Evolutionary conservation across 2,888 invertebrate genomes (phyloP).

Genomic region (Punctoribates punctum): DNA sequence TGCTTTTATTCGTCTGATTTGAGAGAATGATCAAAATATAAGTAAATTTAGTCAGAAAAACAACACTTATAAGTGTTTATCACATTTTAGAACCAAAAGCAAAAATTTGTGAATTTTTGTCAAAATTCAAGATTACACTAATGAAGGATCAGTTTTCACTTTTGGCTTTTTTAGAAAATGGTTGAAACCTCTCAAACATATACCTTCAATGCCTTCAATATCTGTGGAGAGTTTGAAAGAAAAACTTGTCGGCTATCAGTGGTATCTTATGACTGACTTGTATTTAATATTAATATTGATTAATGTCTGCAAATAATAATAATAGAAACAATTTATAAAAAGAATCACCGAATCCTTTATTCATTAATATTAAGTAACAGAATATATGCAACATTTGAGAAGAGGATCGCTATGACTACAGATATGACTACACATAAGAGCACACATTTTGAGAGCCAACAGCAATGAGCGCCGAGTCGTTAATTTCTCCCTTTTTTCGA

Average conservation of each 20-base stretch:
- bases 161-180: not conserved
- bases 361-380: not conserved
- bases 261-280: not conserved
- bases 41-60: no score
- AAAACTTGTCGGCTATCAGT: not conserved
- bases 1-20: no score
- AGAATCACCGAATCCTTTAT: not conserved
- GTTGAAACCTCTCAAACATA: not conserved
- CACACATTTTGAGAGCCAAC: not conserved
- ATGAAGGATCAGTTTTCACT: not conserved
- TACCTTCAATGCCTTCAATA: not conserved
- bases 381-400: not conserved
- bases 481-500: not conserved
- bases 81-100: no score
- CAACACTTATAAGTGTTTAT: no score
- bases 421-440: not conserved
- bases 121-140: not conserved
- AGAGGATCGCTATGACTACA: not conserved
- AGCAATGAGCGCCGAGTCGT: not conserved
- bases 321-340: conserved; percentile 1
- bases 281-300: not conserved
- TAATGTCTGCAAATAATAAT: not conserved
- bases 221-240: not conserved
- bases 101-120: no score
- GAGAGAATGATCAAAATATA: no score